Evolutionary conservation across 1,140 invertebrate genomes (phyloP), one percentile per base, ranked within the genome.

Genomic region (Calosoma granatense): DNA sequence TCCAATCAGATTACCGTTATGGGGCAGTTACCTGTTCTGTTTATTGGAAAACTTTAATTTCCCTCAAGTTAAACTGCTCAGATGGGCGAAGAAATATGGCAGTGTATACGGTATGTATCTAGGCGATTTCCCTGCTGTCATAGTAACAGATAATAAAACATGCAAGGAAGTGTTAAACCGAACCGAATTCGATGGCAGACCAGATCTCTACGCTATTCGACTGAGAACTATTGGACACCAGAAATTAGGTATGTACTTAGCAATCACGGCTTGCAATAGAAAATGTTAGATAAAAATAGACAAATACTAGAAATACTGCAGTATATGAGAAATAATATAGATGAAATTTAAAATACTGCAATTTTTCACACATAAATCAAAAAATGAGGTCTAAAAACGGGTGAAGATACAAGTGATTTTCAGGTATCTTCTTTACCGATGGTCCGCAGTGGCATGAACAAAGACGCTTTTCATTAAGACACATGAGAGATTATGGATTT

Each of bases 401-500:
- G 6, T 15, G 6, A 20, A 53, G 4, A 23, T 20, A 21, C 30
- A 1, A 55, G 17, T 11, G 9, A 17, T 39, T 22, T 61, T 1
- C 59, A 85, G 83, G 84, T 4, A 77, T 86, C 22, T 83, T 85
- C 64, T 84, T 86, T 59, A 77, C 77, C 14, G 82, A 85, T 22
- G 83, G 82, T 2, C 64, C 70, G 15, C 69, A 78, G n/a, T 90
- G 87, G 86, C 77, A 80, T 56, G 79, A 86, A 41, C 85, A 89
- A 62, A 74, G 86, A 23, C 77, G 85, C 54, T 89, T 87, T 59
- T 75, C 84, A 0, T 68, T 90, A 2, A 74, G 81, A 1, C 78
- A 84, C 56, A 74, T 90, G 61, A 68, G 85, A 14, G 83, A 88
- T 60, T 83, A 80, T 62, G 88, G 87, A 1, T 85, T 89, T 56